Base-by-base conservation (phyloP, 2,888 invertebrate species). In the Rhorus exstirpatorius region DNA sequence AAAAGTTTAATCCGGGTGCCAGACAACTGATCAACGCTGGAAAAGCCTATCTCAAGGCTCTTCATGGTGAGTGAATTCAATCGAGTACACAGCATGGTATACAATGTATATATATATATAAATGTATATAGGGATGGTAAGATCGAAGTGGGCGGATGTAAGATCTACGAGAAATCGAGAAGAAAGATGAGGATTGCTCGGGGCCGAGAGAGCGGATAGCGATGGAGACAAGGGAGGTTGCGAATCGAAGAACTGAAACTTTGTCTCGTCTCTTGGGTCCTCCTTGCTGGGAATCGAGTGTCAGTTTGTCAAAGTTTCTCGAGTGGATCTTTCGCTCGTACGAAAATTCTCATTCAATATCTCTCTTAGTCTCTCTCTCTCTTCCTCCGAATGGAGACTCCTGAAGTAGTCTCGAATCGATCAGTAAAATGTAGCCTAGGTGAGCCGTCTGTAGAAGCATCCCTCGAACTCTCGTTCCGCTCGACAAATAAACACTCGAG, bases 1-100 rank as follows among this genome's bases (percentile, higher is more conserved):
- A 98, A 93, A 98, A 98, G 94, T 98, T 98, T 94, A 98, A 98
- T 94, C 98, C 98, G 78, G 97, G 98, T 86, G 97, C 98, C 55
- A 95, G 98, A 90, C 98, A 98, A 94, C 96, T 98, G 95, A 97
- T 98, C 93, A 97, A 97, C 89, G 97, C 98, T 88, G 98, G 98
- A 81, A 98, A 98, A 93, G 97, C 98, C 81, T 98, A 98, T 93
- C 95, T 98, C 89, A 98, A 98, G 93, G 97, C 98, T 89, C 95
- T 98, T 91, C 98, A 98, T 93, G 97, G 98, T 98, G 94, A 96
- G 97, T 95, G 84, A 84, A 86, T 87, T 75, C 67, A 79, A 85
- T 84, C 78, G 80, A 67, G n/a, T 80, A 61, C 19, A 19, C 63
- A 38, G 35, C 24, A n/a, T 46, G n/a, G n/a, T 80, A 61, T 17